Evolutionary conservation across 1,140 invertebrate species (phyloP), one percentile per base, ranked within the genome.

Genomic region (Tetramorium simillimum): DNA sequence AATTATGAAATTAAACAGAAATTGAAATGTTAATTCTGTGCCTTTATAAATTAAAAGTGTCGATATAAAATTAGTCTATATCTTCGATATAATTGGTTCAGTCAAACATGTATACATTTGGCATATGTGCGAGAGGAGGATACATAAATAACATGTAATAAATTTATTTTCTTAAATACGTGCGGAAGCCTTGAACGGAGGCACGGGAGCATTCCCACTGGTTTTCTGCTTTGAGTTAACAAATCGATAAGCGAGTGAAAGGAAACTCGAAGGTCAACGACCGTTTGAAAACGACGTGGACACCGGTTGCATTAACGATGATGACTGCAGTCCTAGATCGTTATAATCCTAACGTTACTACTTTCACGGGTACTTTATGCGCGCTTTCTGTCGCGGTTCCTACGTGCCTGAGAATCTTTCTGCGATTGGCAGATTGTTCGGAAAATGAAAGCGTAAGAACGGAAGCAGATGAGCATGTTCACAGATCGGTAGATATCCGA

Each of bases 221-320:
- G 16, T 84, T 85, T 85, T 87, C 73, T 69, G 82, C 88, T 89
- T 90, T 85, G 85, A 67, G 75, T 37, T 84, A 82, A 73, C 56
- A 65, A 80, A 87, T 86, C 86, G 75, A 88, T 77, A 81, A 67
- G 80, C 89, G 88, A 87, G 89, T 90, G 89, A 90, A 90, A 90
- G 89, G 89, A 90, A 90, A 90, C 82, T 90, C 75, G 69, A 89
- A 90, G 88, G 89, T 90, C 88, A 43, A 80, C 86, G 89, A 85
- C 85, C 88, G 89, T 18, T 53, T 89, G 72, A 87, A 90, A 90
- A 87, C 88, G 72, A 84, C 85, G 72, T 67, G 88, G 77, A 82
- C 82, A 87, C 73, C 60, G 73, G 62, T 77, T 86, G 86, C 76
- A 89, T 89, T 90, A 86, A 84, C 58, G 85, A 81, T 76, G 86